These are phyloP conservation scores for Chaunax sp. DNA, from an alignment of 2,797 vertebrate genomes.

Conservation along the genomic window DNA sequence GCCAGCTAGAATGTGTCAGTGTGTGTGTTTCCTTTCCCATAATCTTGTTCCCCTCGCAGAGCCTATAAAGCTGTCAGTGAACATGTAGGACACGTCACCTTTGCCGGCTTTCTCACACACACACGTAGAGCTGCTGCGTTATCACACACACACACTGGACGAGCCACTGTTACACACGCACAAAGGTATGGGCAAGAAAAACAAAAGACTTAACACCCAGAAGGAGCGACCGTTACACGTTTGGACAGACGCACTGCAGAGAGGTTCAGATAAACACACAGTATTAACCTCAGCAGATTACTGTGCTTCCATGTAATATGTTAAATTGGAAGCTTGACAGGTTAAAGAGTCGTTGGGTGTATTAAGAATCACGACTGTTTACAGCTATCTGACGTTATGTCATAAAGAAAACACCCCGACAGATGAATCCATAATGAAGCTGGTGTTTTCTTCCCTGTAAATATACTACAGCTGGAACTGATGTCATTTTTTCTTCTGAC, in stretches of 20 bases:
- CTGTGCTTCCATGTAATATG: constrained; percentile 37
- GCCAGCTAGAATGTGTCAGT: constrained; percentile 76
- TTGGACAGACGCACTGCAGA: too few relatives aligned
- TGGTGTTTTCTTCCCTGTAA: neutral
- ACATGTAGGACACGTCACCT: constrained; percentile 89
- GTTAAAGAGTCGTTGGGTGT: constrained; percentile 60
- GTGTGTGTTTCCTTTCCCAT: constrained; percentile 83
- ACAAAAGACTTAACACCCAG: constrained; percentile 42
- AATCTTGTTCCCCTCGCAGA: constrained; percentile 86
- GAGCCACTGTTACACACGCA: constrained; percentile 54
- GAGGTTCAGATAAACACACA: constrained; percentile 48
- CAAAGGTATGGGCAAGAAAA: constrained; percentile 52
- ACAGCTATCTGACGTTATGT: constrained; percentile 61
- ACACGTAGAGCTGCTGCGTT: constrained; percentile 30
- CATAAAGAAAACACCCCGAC: constrained; percentile 42
- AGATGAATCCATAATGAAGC: constrained; percentile 38
- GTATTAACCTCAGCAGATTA: constrained; percentile 62
- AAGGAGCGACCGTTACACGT: too few relatives aligned
- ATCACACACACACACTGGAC: constrained; percentile 42
- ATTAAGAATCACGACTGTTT: constrained; percentile 61
- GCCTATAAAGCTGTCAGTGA: constrained; percentile 91
- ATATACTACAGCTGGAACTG: constrained; percentile 27
- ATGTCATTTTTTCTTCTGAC: neutral
- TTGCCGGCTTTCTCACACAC: constrained; percentile 81
- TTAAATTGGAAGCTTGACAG: constrained; percentile 60